A percentile compares a stretch with the other conserved stretches of the same genome.
These are phyloP conservation scores for Tragulus kanchil DNA, from an alignment of 2,113 vertebrate species.

Conservation along the genomic window DNA sequence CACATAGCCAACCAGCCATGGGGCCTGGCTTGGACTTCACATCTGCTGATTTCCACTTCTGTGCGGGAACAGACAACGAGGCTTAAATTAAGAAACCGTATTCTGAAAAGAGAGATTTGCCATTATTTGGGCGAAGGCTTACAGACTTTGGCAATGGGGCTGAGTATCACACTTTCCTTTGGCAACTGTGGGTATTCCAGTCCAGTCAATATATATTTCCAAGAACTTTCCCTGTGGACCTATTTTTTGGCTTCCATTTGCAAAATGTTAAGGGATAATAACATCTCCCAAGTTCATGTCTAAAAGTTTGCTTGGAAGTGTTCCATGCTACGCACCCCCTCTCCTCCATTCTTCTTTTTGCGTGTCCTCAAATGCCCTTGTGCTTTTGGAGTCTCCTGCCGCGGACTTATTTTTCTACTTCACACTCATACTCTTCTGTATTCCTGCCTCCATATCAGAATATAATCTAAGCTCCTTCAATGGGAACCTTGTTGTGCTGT, in stretches of 20 bases:
- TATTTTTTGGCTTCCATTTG: constrained; percentile 69
- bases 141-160: constrained; percentile 69
- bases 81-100: constrained; percentile 58
- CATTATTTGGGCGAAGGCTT: constrained; percentile 61
- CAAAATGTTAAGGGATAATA: constrained; percentile 68
- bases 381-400: not conserved
- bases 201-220: constrained; percentile 58
- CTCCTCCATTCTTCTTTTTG: not conserved
- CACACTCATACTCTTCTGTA: not conserved
- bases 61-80: constrained; percentile 28
- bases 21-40: constrained; percentile 7
- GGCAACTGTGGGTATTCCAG: constrained; percentile 58
- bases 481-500: not conserved
- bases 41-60: constrained; percentile 40
- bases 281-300: constrained; percentile 54
- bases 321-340: not conserved
- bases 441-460: not conserved
- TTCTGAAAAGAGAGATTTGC: constrained; percentile 67
- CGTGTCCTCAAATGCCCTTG: constrained; percentile 67
- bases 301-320: constrained; percentile 39
- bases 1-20: not conserved
- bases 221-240: constrained; percentile 67
- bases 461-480: not conserved
- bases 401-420: not conserved
- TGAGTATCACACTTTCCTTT: constrained; percentile 80